These are phyloP conservation scores for Drosophila subsilvestris DNA, from an alignment of 2,888 invertebrate species.

Conservation along the genomic window DNA sequence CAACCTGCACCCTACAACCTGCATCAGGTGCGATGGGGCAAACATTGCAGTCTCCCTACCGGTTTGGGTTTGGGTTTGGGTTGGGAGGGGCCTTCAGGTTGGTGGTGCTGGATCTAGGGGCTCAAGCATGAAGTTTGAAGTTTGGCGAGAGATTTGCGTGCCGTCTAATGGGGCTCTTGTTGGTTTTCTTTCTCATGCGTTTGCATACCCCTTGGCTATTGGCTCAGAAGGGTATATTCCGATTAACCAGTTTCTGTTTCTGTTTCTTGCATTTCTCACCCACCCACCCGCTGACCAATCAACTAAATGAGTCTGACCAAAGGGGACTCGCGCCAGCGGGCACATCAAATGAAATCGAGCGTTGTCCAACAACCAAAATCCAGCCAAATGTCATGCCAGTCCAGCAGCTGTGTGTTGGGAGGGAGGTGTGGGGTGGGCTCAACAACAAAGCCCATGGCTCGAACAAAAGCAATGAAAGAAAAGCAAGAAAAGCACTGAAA, in stretches of 20 bases:
- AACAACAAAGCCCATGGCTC: constrained; percentile 18
- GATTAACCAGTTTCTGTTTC: no score
- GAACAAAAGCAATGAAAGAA: constrained; percentile 35
- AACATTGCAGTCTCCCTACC: neutral
- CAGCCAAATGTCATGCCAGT: constrained; percentile 37
- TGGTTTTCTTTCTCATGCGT: neutral
- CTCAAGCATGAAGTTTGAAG: neutral
- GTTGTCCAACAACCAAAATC: constrained; percentile 24
- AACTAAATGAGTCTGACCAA: constrained; percentile 67
- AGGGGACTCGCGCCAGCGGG: constrained; percentile 49
- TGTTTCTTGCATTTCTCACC: no score
- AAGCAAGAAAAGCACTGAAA: constrained; percentile 16
- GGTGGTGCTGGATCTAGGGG: neutral
- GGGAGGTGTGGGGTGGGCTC: constrained; percentile 1
- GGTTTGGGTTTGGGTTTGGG: no score
- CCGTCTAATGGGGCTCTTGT: constrained; percentile 18
- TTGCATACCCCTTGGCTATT: neutral
- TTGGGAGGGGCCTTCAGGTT: neutral
- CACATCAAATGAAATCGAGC: constrained; percentile 79
- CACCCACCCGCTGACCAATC: constrained; percentile 49
- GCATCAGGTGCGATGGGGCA: neutral
- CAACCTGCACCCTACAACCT: neutral
- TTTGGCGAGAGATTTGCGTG: constrained; percentile 22
- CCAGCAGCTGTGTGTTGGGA: constrained; percentile 9
- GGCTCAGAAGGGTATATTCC: neutral